Percentiles rank a stretch among this genome's conserved stretches.
Conservation (phyloP, 2,113 vertebrate genomes). For the Microtus ochrogaster region DNA sequence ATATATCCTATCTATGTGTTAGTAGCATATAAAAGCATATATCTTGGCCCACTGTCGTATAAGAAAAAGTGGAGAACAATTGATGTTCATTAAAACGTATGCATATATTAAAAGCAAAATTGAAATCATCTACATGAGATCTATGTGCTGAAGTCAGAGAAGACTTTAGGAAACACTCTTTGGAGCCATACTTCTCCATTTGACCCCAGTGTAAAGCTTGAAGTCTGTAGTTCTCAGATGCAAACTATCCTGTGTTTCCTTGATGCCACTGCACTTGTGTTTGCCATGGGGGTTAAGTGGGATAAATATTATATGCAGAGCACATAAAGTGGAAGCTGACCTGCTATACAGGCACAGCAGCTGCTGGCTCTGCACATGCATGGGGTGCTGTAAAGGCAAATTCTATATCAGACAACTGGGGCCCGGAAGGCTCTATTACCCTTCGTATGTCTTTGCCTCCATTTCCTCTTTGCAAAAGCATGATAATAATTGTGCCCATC, state of each 20-base stretch:
- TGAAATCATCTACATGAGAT: slow-evolving; percentile 49
- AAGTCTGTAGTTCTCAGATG: not conserved
- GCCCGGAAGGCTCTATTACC: not conserved
- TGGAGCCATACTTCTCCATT: not conserved
- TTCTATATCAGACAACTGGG: not conserved
- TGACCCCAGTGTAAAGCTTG: not conserved
- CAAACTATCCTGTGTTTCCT: not conserved
- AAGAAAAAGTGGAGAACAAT: slow-evolving; percentile 17
- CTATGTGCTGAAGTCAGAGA: not conserved
- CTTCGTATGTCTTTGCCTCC: not conserved
- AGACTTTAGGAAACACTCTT: slow-evolving; percentile 24
- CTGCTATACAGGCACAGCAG: not conserved
- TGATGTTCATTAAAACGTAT: slow-evolving; percentile 42
- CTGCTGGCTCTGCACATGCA: not conserved
- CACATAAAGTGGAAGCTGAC: not conserved
- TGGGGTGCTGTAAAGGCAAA: not conserved
- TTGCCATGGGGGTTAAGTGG: not conserved
- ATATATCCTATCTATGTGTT: not conserved
- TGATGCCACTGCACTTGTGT: not conserved
- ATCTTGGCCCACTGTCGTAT: slow-evolving; percentile 20
- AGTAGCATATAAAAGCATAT: slow-evolving; percentile 13
- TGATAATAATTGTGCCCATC: not conserved
- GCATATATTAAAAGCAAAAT: slow-evolving; percentile 51
- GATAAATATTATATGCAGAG: not conserved
- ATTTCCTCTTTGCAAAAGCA: not conserved